These are phyloP conservation scores for Embiotoca jacksoni DNA, from an alignment of 2,113 vertebrate genomes.

Conservation along the genomic window DNA sequence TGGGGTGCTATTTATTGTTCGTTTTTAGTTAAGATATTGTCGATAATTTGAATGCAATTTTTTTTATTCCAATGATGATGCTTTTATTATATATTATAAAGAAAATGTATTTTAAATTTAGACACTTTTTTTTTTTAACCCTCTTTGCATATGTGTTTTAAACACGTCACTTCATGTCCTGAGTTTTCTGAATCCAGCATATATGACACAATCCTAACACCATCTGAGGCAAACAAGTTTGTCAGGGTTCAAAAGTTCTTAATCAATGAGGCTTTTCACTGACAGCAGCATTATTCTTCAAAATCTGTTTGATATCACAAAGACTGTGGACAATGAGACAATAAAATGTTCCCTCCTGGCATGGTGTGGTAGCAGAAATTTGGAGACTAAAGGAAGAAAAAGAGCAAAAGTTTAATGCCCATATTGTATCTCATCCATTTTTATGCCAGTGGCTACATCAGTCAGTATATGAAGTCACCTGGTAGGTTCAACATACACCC, in stretches of 20 bases:
- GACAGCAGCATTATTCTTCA: neutral
- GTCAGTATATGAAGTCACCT: neutral
- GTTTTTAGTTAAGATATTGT: too few relatives aligned
- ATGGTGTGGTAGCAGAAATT: constrained; percentile 18
- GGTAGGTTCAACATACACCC: neutral
- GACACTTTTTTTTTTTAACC: too few relatives aligned
- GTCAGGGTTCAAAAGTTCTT: too few relatives aligned
- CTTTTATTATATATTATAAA: too few relatives aligned
- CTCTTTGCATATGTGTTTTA: too few relatives aligned
- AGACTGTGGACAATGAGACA: neutral
- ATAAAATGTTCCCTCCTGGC: constrained; percentile 60
- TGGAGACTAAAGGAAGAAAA: neutral
- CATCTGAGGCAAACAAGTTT: too few relatives aligned
- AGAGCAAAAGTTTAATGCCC: neutral
- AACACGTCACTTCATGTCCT: too few relatives aligned
- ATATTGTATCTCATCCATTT: constrained; percentile 45
- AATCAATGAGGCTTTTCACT: neutral
- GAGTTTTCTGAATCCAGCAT: neutral
- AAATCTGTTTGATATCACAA: neutral
- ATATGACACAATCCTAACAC: neutral
- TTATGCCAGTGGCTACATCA: constrained; percentile 30
- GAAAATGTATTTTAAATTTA: too few relatives aligned
- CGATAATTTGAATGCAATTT: too few relatives aligned
- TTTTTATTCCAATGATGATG: too few relatives aligned
- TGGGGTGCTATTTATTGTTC: too few relatives aligned